Evolutionary conservation across 1,140 invertebrate genomes (phyloP), one percentile per base, ranked within the genome.

Genomic region (Drosophila pachea): DNA sequence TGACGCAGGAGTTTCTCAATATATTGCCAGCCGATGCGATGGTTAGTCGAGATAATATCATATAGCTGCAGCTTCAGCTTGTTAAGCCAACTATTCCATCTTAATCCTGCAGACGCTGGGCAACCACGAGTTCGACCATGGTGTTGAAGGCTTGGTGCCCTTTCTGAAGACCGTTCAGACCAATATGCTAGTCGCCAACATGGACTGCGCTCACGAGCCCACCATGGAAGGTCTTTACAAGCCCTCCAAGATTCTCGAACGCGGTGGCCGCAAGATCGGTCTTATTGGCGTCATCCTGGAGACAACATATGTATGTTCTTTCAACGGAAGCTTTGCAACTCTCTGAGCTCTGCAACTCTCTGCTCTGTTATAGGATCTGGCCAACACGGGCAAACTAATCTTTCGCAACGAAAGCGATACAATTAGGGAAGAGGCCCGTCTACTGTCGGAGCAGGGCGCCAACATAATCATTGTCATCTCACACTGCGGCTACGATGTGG

Each of bases 81-180:
- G 22, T 22, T 22, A 22, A 32, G 1, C 29, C 9, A 14, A 8
- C 11, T 38, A 35, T 5, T 3, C 5, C 5, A 9, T 22, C 31
- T 7, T 35, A 7, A 8, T 50, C 1, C 4, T 5, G 4, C 29
- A 96, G 95, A 94, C 94, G 0, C 83, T 97, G 9, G 96, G 96
- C 6, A 97, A 97, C 86, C 96, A 97, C 77, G 96, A 97, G 86
- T 97, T 97, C 84, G 96, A 97, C 78, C 92, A 95, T 77, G 93
- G 92, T 0, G 90, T 97, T 1, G 92, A 90, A 45, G 95, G 95
- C 0, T 74, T 97, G 0, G 91, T 94, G 0, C 94, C 95, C 0
- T 97, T 96, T 87, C 74, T 97, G 8, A 86, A 92, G 73, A 89
- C 88, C 5, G 78, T 95, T 5, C 90, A 93, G 2, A 91, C 93